Evolutionary conservation across 1,140 invertebrate genomes (phyloP).

Genomic region (Brachionus calyciflorus): DNA sequence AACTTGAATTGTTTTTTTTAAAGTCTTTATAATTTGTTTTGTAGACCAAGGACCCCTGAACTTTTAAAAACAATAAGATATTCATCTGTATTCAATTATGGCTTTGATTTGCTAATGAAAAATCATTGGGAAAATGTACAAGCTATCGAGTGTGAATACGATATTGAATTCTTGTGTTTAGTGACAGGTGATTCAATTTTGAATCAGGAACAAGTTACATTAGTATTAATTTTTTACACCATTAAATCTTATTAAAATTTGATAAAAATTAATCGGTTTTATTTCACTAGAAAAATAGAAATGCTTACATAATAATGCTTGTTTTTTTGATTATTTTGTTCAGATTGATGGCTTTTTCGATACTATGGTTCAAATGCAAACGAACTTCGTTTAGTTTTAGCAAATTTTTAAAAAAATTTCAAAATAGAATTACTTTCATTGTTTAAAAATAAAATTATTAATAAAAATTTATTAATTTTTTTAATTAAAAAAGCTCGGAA

Average conservation of each 20-base stretch:
- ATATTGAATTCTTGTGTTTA: conserved; percentile 10
- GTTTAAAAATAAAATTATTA: conserved; percentile 11
- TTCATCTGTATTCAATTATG: conserved; percentile 12
- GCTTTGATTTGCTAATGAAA: conserved; percentile 10
- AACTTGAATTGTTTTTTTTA: not conserved
- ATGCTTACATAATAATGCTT: not conserved
- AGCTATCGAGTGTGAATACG: conserved; percentile 37
- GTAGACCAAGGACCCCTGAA: not conserved
- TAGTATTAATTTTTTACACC: not conserved
- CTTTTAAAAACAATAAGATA: conserved; percentile 25
- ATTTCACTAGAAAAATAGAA: conserved; percentile 27
- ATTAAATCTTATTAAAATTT: not conserved
- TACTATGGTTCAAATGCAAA: conserved; percentile 18
- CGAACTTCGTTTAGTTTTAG: not conserved
- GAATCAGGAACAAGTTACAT: not conserved
- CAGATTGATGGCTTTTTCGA: not conserved
- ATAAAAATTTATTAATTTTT: too few relatives aligned
- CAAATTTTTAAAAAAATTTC: not conserved
- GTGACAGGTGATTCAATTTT: not conserved
- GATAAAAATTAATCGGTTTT: not conserved
- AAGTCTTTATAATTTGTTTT: not conserved
- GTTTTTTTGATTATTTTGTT: not conserved
- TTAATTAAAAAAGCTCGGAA: too few relatives aligned
- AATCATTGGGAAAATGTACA: conserved; percentile 46
- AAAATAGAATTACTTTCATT: not conserved